Evolutionary conservation across 2,797 vertebrate genomes (phyloP).

Genomic region (Acropternis orthonyx): DNA sequence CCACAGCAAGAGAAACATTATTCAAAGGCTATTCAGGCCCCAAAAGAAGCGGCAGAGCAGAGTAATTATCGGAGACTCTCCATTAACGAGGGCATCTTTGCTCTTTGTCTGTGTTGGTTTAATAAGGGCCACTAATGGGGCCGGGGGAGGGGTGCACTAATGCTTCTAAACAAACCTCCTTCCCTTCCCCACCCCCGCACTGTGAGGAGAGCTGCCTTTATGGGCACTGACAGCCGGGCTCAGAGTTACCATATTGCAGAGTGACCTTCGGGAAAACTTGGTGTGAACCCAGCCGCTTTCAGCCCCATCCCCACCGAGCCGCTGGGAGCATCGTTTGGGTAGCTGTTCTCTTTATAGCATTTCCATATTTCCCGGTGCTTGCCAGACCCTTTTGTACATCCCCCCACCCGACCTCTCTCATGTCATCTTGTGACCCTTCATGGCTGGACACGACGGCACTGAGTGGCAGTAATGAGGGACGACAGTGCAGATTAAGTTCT

Average conservation of each 20-base stretch:
- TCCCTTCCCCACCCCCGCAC: slow-evolving; percentile 55
- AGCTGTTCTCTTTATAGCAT: slow-evolving; percentile 24
- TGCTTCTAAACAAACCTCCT: slow-evolving; percentile 81
- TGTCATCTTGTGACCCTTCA: slow-evolving; percentile 35
- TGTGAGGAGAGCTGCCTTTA: slow-evolving; percentile 71
- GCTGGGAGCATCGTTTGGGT: slow-evolving; percentile 7
- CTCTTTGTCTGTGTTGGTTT: slow-evolving; percentile 85
- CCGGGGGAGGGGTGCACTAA: slow-evolving; percentile 78
- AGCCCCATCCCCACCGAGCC: slow-evolving; percentile 27
- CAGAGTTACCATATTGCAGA: slow-evolving; percentile 73
- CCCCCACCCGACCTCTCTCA: slow-evolving; percentile 7
- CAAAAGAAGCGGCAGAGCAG: slow-evolving; percentile 80
- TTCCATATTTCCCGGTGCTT: neutral
- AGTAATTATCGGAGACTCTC: slow-evolving; percentile 85
- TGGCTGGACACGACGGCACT: slow-evolving; percentile 45
- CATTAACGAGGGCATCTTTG: slow-evolving; percentile 82
- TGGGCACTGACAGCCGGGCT: slow-evolving; percentile 68
- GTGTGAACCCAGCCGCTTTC: slow-evolving; percentile 54
- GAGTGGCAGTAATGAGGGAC: slow-evolving; percentile 29
- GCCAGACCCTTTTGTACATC: neutral
- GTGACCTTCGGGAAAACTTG: slow-evolving; percentile 73
- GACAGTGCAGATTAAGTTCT: slow-evolving; percentile 15
- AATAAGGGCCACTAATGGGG: slow-evolving; percentile 84
- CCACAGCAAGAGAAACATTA: slow-evolving; percentile 89
- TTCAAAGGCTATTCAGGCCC: slow-evolving; percentile 86